phyloP scores from a whole-genome alignment of 2,113 vertebrate species.

The Stictonetta naevosa region DNA sequence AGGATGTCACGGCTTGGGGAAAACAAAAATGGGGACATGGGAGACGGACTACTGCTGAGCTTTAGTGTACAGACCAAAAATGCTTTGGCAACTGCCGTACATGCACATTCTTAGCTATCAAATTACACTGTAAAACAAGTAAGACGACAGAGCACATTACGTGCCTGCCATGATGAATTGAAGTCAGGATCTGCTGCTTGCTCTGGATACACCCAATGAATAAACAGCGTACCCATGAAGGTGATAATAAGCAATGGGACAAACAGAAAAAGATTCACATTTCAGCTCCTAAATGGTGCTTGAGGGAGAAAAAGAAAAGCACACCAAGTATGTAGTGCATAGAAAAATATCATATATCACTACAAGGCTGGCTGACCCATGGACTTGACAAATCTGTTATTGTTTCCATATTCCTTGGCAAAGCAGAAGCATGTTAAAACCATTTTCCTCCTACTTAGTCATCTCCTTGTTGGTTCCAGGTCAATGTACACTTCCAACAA shows the following conservation, averaged over 20 bases:
- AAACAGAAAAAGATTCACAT: background rate
- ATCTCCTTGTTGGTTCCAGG: conserved; percentile 56
- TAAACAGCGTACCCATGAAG: background rate
- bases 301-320: background rate
- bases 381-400: conserved; percentile 55
- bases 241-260: background rate
- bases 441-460: conserved; percentile 63
- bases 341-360: conserved; percentile 47
- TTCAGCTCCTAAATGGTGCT: background rate
- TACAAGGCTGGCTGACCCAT: conserved; percentile 37
- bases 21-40: fast-evolving
- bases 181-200: background rate
- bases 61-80: background rate
- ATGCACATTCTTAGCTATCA: background rate
- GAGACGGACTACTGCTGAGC: background rate
- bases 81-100: background rate
- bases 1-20: fast-evolving
- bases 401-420: conserved; percentile 64
- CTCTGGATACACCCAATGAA: background rate
- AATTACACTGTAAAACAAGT: background rate
- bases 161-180: background rate
- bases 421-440: conserved; percentile 53
- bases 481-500: conserved; percentile 45
- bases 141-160: background rate
- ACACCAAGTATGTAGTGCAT: background rate